phyloP scores from a whole-genome alignment of 2,113 vertebrate genomes.

The Sylvia atricapilla region DNA sequence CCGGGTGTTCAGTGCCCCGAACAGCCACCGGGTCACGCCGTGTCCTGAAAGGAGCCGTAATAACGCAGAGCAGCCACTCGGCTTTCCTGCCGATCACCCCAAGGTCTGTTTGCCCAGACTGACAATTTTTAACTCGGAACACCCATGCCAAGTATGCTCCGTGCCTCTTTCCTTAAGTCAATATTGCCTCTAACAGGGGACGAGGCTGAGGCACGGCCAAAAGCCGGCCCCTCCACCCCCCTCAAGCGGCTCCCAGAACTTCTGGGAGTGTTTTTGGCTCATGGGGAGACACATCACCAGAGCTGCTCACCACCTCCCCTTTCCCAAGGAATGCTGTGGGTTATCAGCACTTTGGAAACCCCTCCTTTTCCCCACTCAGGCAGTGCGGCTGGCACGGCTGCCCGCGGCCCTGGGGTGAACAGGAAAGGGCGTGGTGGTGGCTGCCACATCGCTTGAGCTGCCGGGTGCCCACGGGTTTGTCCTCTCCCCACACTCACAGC shows the following conservation, averaged over 20 bases:
- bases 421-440: neutral
- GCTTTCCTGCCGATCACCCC: neutral
- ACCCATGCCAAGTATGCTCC: neutral
- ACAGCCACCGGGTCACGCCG: neutral
- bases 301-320: neutral
- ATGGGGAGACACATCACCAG: accelerated
- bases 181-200: neutral
- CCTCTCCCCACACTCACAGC: neutral
- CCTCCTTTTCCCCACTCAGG: neutral
- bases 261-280: neutral
- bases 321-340: neutral
- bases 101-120: neutral
- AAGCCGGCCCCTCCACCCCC: accelerated
- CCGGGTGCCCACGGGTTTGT: neutral
- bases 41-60: neutral
- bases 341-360: neutral
- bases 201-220: neutral
- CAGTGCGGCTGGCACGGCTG: neutral
- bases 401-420: neutral
- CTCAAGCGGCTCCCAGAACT: neutral
- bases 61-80: accelerated
- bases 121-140: neutral
- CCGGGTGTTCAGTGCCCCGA: accelerated
- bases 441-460: neutral
- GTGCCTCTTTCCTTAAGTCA: neutral